Evolutionary conservation across 1,140 invertebrate species (phyloP).

Genomic region (Hetaerina americana): DNA sequence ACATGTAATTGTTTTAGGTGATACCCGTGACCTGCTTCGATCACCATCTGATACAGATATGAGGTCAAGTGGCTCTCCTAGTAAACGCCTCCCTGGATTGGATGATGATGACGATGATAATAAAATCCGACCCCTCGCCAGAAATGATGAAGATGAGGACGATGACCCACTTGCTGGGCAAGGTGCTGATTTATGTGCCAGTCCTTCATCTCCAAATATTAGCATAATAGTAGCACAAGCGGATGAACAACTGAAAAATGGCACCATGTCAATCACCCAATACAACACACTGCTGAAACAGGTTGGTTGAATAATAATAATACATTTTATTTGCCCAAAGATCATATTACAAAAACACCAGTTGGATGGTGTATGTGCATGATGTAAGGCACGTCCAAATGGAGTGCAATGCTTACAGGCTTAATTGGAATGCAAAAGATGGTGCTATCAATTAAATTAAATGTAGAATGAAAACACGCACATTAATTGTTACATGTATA

Average conservation of each 20-base stretch:
- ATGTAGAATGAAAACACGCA: too few species aligned
- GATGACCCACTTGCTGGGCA: neutral
- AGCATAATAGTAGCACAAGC: constrained; percentile 72
- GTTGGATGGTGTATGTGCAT: too few species aligned
- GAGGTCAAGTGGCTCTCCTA: neutral
- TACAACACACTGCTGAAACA: constrained; percentile 63
- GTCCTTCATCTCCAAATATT: constrained; percentile 26
- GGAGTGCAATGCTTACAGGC: too few species aligned
- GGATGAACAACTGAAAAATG: constrained; percentile 61
- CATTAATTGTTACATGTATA: too few species aligned
- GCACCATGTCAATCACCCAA: constrained; percentile 60
- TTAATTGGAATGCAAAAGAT: neutral
- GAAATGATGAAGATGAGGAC: neutral
- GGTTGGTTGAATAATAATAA: constrained; percentile 30
- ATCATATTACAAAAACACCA: too few species aligned
- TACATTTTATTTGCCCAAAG: too few species aligned
- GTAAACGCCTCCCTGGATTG: neutral
- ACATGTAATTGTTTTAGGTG: too few species aligned
- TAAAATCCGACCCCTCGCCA: neutral
- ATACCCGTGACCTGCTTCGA: too few species aligned
- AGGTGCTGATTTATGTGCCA: neutral
- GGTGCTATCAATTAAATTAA: neutral
- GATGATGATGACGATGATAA: neutral
- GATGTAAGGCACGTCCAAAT: too few species aligned
- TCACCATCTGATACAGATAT: neutral